Evolutionary conservation across 2,797 vertebrate species (phyloP).

Genomic region (Scolopax bukidnonensis): DNA sequence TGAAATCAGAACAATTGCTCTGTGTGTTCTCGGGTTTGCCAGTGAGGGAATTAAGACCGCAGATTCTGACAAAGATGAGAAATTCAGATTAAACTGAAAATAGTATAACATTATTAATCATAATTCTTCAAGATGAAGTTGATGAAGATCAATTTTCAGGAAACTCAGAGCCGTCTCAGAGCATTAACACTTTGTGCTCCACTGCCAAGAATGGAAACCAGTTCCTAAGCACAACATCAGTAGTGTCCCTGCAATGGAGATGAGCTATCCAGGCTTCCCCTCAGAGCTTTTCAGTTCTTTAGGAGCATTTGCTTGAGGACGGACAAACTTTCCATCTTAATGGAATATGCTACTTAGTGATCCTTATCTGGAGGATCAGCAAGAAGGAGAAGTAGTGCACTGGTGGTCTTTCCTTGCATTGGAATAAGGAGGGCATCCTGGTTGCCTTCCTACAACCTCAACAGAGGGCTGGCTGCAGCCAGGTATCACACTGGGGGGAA

Average conservation of each 20-base stretch:
- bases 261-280: not conserved
- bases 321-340: not conserved
- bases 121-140: not conserved
- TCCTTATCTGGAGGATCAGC: not conserved
- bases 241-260: not conserved
- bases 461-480: not conserved
- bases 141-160: not conserved
- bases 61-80: not conserved
- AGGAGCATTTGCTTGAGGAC: not conserved
- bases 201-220: not conserved
- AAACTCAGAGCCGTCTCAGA: not conserved
- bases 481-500: fast-evolving
- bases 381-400: not conserved
- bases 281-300: not conserved
- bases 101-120: not conserved
- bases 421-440: not conserved
- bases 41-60: not conserved
- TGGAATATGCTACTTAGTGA: not conserved
- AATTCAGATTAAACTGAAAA: constrained; percentile 3
- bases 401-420: not conserved
- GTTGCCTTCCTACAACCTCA: not conserved
- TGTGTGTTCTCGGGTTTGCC: not conserved
- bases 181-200: not conserved
- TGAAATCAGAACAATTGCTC: not conserved
- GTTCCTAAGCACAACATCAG: not conserved